Evolutionary conservation across 1,140 invertebrate species (phyloP).

Genomic region (Luehdorfia chinensis): DNA sequence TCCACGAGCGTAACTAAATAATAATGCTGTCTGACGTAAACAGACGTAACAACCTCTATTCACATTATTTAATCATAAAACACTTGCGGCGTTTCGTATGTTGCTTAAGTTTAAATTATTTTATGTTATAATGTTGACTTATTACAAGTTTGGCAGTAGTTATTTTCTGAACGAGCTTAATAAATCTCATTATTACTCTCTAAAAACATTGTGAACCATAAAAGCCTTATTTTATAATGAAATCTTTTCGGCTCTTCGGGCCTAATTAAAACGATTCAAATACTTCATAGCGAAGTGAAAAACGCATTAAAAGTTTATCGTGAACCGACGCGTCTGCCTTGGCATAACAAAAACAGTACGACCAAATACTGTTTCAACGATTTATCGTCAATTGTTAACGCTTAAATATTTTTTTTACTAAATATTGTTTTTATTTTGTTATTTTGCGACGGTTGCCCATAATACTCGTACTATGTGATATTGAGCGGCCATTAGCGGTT

Average conservation of each 20-base stretch:
- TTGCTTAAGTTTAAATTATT: constrained; percentile 13
- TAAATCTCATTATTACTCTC: constrained; percentile 11
- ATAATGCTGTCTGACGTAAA: constrained; percentile 4
- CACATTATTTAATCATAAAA: constrained; percentile 13
- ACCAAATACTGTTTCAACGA: constrained; percentile 7
- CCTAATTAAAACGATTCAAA: constrained; percentile 59
- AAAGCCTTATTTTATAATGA: constrained; percentile 35
- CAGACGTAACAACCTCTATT: constrained; percentile 8
- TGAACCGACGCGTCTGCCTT: constrained; percentile 4
- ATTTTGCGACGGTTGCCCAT: too few relatives aligned
- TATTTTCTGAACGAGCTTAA: constrained; percentile 12
- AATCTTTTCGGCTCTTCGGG: constrained; percentile 40
- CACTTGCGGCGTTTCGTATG: constrained; percentile 7
- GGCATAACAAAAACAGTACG: constrained; percentile 15
- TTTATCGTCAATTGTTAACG: too few relatives aligned
- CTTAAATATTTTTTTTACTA: too few relatives aligned
- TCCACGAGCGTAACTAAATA: constrained; percentile 4
- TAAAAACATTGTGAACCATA: constrained; percentile 24
- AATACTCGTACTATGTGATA: too few relatives aligned
- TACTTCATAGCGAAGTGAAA: constrained; percentile 62
- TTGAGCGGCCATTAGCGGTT: too few relatives aligned
- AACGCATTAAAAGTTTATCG: constrained; percentile 65
- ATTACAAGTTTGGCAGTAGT: constrained; percentile 16
- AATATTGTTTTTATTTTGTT: too few relatives aligned
- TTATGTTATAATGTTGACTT: constrained; percentile 11